Evolutionary conservation across 1,140 invertebrate genomes (phyloP).

Genomic region (Achatina immaculata): DNA sequence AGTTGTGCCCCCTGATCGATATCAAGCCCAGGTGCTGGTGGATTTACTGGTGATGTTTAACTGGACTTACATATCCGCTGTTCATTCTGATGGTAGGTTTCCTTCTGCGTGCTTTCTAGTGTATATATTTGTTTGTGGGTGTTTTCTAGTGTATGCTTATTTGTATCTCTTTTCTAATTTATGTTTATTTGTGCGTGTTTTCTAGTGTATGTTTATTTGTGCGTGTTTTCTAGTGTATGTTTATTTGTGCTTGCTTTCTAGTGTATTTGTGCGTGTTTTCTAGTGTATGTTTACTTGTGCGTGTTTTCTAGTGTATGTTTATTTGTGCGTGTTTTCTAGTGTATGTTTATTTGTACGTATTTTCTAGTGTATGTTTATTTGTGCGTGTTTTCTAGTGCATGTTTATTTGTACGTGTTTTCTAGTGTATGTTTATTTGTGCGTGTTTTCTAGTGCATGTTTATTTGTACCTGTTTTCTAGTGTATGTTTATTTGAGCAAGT

Average conservation of each 20-base stretch:
- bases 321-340: neutral
- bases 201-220: neutral
- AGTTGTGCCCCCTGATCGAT: constrained; percentile 85
- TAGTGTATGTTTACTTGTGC: neutral
- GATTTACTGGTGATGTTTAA: constrained; percentile 81
- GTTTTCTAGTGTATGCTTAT: neutral
- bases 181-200: neutral
- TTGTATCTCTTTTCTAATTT: neutral
- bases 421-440: no score
- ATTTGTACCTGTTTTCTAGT: no score
- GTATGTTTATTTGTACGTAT: neutral
- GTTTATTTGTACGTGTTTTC: no score
- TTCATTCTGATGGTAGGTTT: constrained; percentile 83
- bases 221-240: neutral
- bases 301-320: neutral
- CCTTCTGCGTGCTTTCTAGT: neutral
- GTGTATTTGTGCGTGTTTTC: constrained; percentile 8
- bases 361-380: neutral
- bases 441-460: no score
- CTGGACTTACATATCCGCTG: constrained; percentile 88
- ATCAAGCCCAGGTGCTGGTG: constrained; percentile 83
- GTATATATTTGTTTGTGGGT: neutral
- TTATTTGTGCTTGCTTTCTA: neutral
- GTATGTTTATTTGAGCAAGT: no score
- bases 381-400: no score